Evolutionary conservation across 2,888 invertebrate genomes (phyloP), one percentile per base, ranked within the genome.

Genomic region (Isotomurus palustris): DNA sequence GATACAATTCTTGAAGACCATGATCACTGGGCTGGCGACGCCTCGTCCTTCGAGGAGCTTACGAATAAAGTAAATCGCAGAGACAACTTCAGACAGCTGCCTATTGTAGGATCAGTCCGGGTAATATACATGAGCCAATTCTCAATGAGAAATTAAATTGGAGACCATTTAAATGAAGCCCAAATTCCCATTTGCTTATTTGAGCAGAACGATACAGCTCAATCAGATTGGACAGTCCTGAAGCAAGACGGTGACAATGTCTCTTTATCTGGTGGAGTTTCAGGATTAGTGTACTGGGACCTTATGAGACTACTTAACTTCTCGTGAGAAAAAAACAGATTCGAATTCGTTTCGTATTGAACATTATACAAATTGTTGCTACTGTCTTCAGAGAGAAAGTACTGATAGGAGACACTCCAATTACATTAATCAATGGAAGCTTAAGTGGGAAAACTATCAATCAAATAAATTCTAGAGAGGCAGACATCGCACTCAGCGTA

Each of bases 301-400:
- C 47, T 60, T 45, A 29, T 55, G 29, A 48, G 25, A 12, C 27
- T 55, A 22, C 45, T 60, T 49, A 60, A 60, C 25, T 60, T 57
- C 24, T 53, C 48, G 56, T 55, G n/a, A 48, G 38, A 21, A 28
- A n/a, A 10, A 41, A 21, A 8, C 14, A 12, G 32, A 1, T 44
- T 32, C 24, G 27, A 12, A 1, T 40, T 2, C 25, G 3, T 48
- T 17, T n/a, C 17, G 17, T 45, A 28, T 24, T 4, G 19, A 21
- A 44, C 10, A 12, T 22, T 22, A 21, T 5, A 8, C 21, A 14
- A 17, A 2, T 21, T n/a, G 12, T 3, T 36, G 14, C 28, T 2
- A 41, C 17, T 10, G 21, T 22, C 28, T 22, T 2, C 12, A 59
- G 56, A 41, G 40, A 48, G 41, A 47, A 19, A 24, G 35, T 60